These are phyloP conservation scores for Liasis olivaceus DNA, from an alignment of 2,797 vertebrate genomes.

Conservation along the genomic window DNA sequence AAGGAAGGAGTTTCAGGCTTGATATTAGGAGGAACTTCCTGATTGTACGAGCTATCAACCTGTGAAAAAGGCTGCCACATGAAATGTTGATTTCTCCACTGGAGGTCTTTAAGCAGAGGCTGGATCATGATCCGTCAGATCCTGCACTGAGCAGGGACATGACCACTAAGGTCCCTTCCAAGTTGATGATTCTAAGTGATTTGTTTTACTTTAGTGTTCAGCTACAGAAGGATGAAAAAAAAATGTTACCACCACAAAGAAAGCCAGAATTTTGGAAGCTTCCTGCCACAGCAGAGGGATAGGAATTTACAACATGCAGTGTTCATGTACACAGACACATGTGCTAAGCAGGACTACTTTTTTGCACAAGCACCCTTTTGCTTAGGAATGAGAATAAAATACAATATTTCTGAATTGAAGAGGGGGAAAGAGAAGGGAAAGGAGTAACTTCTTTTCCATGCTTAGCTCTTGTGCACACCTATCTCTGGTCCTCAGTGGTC, in stretches of 20 bases:
- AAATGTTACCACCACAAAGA: not conserved
- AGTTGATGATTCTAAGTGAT: not conserved
- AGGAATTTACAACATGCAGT: not conserved
- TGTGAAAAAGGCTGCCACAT: not conserved
- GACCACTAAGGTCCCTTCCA: not conserved
- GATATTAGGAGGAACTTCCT: not conserved
- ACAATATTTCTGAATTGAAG: not conserved
- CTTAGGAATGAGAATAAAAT: not conserved
- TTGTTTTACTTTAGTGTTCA: not conserved
- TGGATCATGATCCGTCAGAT: not conserved
- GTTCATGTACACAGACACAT: not conserved
- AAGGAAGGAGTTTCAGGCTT: not conserved
- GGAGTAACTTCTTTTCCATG: not conserved
- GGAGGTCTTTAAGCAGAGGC: not conserved
- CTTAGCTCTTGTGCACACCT: not conserved
- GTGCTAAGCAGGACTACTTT: not conserved
- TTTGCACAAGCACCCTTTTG: not conserved
- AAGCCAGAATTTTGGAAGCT: not conserved
- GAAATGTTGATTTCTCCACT: not conserved
- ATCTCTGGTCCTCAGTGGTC: not conserved
- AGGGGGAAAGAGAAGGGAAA: not conserved
- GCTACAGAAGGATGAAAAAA: not conserved
- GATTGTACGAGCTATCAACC: not conserved
- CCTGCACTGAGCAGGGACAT: not conserved
- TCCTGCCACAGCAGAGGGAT: not conserved